Conservation (phyloP, 2,113 vertebrate genomes). For the Upupa epops region DNA sequence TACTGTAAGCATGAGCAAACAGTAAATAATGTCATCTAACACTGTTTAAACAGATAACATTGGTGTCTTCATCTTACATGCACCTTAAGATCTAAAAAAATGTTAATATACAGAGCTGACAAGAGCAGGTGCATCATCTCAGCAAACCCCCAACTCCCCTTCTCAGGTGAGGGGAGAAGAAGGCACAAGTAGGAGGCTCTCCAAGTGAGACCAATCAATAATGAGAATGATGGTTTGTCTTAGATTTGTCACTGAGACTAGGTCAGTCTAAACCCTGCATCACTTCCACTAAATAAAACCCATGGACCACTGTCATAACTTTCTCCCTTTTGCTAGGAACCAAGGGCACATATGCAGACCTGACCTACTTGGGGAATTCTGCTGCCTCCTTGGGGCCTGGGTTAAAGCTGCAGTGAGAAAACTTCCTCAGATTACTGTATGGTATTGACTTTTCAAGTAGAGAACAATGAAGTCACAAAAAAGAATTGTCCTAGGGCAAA, state of each 20-base stretch:
- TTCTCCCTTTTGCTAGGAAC: not conserved
- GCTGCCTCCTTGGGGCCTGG: no score
- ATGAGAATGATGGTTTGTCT: no score
- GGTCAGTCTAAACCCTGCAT: not conserved
- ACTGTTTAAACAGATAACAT: not conserved
- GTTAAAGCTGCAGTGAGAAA: no score
- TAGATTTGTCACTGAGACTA: not conserved
- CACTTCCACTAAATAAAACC: not conserved
- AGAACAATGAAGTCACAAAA: not conserved
- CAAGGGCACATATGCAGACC: not conserved
- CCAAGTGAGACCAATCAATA: not conserved
- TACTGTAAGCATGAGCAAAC: not conserved
- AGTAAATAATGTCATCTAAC: not conserved
- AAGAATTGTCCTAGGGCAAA: not conserved
- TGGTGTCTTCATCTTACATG: not conserved
- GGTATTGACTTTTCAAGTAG: not conserved
- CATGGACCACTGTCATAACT: not conserved
- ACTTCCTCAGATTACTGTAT: no score
- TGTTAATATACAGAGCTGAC: not conserved
- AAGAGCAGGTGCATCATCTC: not conserved
- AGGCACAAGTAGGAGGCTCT: not conserved
- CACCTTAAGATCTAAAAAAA: not conserved
- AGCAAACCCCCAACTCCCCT: not conserved
- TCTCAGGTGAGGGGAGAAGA: no score
- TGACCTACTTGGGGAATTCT: not conserved